Evolutionary conservation across 2,797 vertebrate genomes (phyloP).

Genomic region (Hippoglossus hippoglossus): DNA sequence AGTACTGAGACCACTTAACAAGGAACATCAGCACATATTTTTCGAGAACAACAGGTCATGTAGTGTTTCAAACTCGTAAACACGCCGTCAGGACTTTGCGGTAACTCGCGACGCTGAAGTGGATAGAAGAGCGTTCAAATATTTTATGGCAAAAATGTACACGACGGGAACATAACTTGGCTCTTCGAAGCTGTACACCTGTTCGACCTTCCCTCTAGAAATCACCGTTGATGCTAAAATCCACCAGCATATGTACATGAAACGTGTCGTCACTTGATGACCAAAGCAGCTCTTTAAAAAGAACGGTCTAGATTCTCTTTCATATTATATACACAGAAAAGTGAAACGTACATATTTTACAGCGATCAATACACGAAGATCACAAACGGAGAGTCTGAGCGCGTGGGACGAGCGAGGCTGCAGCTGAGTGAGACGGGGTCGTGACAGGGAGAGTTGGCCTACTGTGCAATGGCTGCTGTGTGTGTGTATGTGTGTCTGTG

Average conservation of each 20-base stretch:
- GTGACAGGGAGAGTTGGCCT: constrained; percentile 62
- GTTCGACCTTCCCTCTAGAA: constrained; percentile 61
- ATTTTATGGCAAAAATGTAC: constrained; percentile 69
- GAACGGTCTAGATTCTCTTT: constrained; percentile 71
- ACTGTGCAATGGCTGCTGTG: constrained; percentile 66
- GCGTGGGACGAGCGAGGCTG: constrained; percentile 53
- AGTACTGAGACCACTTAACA: constrained; percentile 61
- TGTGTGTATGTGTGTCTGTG: constrained; percentile 33
- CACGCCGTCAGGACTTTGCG: constrained; percentile 58
- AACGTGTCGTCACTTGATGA: constrained; percentile 53
- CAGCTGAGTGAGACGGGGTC: constrained; percentile 60
- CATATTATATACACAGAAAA: constrained; percentile 81
- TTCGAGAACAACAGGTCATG: constrained; percentile 47
- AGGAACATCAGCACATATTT: constrained; percentile 63
- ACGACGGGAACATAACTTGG: constrained; percentile 56
- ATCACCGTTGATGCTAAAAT: constrained; percentile 61
- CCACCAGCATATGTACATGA: constrained; percentile 73
- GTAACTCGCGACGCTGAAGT: constrained; percentile 45
- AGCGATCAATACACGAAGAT: constrained; percentile 83
- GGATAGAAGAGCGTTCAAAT: constrained; percentile 59
- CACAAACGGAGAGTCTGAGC: constrained; percentile 76
- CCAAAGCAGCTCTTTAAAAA: constrained; percentile 77
- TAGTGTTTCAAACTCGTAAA: constrained; percentile 55
- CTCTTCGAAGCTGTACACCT: constrained; percentile 75
- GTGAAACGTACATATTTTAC: constrained; percentile 82